Evolutionary conservation across 2,113 vertebrate genomes (phyloP).

Genomic region (Rhodinocichla rosea): DNA sequence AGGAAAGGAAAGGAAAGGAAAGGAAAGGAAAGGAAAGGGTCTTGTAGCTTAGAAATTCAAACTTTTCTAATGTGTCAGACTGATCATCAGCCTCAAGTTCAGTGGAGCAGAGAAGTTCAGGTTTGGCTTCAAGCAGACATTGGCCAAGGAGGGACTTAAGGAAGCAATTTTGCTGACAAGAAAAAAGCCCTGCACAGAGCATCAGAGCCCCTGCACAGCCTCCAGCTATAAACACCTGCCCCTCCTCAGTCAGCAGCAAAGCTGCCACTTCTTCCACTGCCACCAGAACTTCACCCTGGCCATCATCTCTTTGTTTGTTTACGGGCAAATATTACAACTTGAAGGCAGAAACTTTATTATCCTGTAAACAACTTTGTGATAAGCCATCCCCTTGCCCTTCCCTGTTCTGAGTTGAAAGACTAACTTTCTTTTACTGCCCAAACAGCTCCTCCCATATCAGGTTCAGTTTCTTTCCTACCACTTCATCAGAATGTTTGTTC

Average conservation of each 20-base stretch:
- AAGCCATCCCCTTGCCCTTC: slow-evolving; percentile 44
- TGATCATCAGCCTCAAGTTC: background rate
- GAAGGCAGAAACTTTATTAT: slow-evolving; percentile 48
- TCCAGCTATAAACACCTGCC: background rate
- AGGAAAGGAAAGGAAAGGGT: no score
- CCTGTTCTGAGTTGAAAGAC: slow-evolving; percentile 40
- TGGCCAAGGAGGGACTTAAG: background rate
- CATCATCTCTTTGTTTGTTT: slow-evolving; percentile 18
- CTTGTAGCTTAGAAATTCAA: background rate
- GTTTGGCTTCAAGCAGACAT: background rate
- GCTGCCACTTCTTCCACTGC: background rate
- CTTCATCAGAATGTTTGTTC: slow-evolving; percentile 54
- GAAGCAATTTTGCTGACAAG: background rate
- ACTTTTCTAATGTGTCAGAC: background rate
- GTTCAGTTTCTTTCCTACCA: slow-evolving; percentile 28
- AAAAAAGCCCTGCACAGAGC: background rate
- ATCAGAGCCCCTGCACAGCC: background rate
- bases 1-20: no score
- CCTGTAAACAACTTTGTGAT: slow-evolving; percentile 30
- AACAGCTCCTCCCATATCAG: background rate
- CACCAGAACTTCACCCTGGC: background rate
- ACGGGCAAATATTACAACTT: background rate
- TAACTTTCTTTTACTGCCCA: slow-evolving; percentile 32
- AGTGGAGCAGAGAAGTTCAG: background rate
- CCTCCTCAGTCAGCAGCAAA: background rate